phyloP scores from a whole-genome alignment of 1,140 invertebrate species.

The Pristionchus pacificus region DNA sequence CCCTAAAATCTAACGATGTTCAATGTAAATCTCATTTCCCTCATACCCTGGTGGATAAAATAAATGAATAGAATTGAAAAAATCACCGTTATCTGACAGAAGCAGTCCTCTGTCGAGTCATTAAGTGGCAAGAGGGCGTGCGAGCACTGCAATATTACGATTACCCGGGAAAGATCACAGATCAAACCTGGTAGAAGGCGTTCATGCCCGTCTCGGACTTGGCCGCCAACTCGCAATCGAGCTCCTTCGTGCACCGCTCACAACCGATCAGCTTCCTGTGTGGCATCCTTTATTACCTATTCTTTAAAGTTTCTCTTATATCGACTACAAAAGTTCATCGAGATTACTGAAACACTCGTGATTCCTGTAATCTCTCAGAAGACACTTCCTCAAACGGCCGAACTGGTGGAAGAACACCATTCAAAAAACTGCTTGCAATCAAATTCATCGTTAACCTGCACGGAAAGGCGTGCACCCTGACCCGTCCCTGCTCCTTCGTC shows the following conservation, averaged over 20 bases:
- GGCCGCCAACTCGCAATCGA: constrained; percentile 51
- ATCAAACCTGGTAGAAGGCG: constrained; percentile 54
- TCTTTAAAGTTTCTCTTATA: too few relatives aligned
- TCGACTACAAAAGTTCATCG: too few relatives aligned
- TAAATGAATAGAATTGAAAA: too few relatives aligned
- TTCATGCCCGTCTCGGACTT: constrained; percentile 24
- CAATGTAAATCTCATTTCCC: too few relatives aligned
- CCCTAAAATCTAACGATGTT: too few relatives aligned
- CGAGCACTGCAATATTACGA: too few relatives aligned
- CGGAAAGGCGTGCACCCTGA: constrained; percentile 48
- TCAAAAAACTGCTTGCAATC: too few relatives aligned
- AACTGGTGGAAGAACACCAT: too few relatives aligned
- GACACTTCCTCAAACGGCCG: background rate
- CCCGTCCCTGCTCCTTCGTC: constrained; percentile 47
- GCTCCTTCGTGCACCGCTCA: constrained; percentile 49
- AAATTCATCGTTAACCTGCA: too few relatives aligned
- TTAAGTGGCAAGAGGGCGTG: constrained; percentile 43
- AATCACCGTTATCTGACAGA: constrained; percentile 39
- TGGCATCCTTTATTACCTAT: too few relatives aligned
- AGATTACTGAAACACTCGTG: background rate
- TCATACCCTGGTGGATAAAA: too few relatives aligned
- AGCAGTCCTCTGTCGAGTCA: constrained; percentile 48
- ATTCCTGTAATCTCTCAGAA: constrained; percentile 1
- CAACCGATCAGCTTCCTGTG: constrained; percentile 53
- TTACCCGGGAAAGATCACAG: too few relatives aligned